A percentile compares a stretch with the other conserved stretches of the same genome.
phyloP scores from a whole-genome alignment of 2,113 vertebrate genomes.

The Athene cunicularia region DNA sequence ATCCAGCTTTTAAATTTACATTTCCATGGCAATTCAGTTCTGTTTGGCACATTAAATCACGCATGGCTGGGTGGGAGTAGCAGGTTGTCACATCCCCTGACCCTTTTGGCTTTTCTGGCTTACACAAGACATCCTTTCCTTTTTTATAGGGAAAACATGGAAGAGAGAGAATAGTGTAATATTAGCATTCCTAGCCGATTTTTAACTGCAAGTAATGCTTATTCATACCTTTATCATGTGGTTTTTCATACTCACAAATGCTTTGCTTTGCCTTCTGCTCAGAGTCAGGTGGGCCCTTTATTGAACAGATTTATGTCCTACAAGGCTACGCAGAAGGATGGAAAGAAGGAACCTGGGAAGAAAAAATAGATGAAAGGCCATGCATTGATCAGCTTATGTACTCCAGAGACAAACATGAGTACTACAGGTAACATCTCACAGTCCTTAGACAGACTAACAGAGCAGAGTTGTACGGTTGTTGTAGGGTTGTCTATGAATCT shows the following conservation, averaged over 20 bases:
- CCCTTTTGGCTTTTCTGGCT: not conserved
- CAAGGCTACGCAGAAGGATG: conserved; percentile 94
- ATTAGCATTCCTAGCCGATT: not conserved
- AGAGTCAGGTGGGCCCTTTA: conserved; percentile 96
- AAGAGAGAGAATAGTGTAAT: not conserved
- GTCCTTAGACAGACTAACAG: not conserved
- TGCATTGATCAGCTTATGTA: conserved; percentile 90
- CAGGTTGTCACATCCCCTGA: not conserved
- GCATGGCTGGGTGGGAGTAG: not conserved
- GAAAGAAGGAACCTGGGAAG: conserved; percentile 95
- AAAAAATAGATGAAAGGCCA: conserved; percentile 88
- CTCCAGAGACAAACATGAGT: conserved; percentile 88
- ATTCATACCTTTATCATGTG: rapidly evolving
- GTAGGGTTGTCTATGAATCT: not conserved
- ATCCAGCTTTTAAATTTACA: not conserved
- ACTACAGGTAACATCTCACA: conserved; percentile 82
- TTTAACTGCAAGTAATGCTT: not conserved
- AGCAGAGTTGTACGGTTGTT: not conserved
- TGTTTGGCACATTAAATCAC: not conserved
- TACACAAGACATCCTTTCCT: not conserved
- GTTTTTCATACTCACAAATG: not conserved
- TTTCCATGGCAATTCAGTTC: not conserved
- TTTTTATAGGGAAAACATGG: not conserved
- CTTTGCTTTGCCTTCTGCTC: not conserved
- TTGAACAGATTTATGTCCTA: conserved; percentile 90